Evolutionary conservation across 1,140 invertebrate genomes (phyloP), one percentile per base, ranked within the genome.

Genomic region (Microplitis demolitor): DNA sequence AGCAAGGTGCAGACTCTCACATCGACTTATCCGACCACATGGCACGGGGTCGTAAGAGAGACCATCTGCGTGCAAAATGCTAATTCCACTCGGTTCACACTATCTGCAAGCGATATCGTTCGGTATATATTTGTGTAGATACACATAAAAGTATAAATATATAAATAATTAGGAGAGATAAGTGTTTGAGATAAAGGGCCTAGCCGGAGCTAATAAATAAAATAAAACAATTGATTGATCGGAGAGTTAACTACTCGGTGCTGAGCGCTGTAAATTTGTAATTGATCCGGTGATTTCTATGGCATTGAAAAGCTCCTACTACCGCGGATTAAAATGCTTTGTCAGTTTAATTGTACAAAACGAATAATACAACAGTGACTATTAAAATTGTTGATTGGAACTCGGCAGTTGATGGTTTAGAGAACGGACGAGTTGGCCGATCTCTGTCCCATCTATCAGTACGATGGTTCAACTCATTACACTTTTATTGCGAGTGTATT

Each of bases 61-160:
- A 71, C 77, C 79, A 80, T 80, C 77, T 80, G 77, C 72, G 73
- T 76, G 75, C 76, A 77, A 80, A 80, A 80, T 79, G 78, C 78
- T 79, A 80, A 80, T 80, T 74, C 56, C 58, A 69, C 60, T 71
- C 67, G 64, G 68, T 50, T 71, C 73, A 63, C 71, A 73, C 61
- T 67, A 78, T 77, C 76, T 66, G 39, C 33, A 13, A 34, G 31
- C 66, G 14, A 13, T 56, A 51, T 35, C 66, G 34, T 11, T 11
- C 39, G 11, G 39, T 45, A 11, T 11, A 11, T 3, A 8, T 31
- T 62, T 35, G 62, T 39, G 6, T 50, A 14, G 37, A 66, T 24
- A 34, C 3, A 45, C 24, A 24, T 45, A 6, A 3, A 9, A 9
- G 39, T 45, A 45, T 45, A 45, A 45, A 45, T 45, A 45, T 45